A percentile compares a stretch with the other conserved stretches of the same genome.
These are phyloP conservation scores for Crypturellus undulatus DNA, from an alignment of 2,113 vertebrate genomes.

Conservation along the genomic window DNA sequence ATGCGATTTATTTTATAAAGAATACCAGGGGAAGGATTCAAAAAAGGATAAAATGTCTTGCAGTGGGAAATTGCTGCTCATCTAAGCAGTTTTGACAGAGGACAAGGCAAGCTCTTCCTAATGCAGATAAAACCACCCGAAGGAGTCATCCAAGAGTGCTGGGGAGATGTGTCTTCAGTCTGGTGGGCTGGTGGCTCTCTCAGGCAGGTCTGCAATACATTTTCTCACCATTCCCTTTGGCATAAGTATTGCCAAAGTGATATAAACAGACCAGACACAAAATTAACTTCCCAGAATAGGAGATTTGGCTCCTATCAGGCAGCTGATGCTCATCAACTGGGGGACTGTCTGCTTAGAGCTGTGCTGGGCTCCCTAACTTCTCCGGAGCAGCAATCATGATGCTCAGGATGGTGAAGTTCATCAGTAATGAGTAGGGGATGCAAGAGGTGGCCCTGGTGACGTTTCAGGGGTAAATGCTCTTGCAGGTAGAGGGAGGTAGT, in stretches of 20 bases:
- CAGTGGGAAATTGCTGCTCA: neutral
- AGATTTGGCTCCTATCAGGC: neutral
- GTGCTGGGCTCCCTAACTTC: neutral
- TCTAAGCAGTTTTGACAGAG: neutral
- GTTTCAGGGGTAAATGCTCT: neutral
- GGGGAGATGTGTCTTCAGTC: neutral
- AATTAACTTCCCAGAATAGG: neutral
- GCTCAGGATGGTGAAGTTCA: neutral
- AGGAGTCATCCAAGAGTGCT: neutral
- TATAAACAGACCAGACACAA: neutral
- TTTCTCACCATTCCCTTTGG: too few relatives aligned
- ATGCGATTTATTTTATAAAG: neutral
- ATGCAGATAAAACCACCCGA: neutral
- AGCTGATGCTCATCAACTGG: neutral
- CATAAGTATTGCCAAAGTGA: neutral
- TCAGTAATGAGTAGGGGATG: neutral
- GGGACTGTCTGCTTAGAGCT: fast-evolving
- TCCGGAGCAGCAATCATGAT: neutral
- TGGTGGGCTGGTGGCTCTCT: neutral
- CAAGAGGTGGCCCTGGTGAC: neutral
- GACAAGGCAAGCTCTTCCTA: neutral
- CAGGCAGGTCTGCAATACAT: neutral
- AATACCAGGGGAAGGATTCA: neutral
- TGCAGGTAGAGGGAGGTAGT: neutral
- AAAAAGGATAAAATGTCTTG: neutral